These are phyloP conservation scores for Drosophila fulvimacula DNA, from an alignment of 2,888 invertebrate genomes.

Conservation along the genomic window DNA sequence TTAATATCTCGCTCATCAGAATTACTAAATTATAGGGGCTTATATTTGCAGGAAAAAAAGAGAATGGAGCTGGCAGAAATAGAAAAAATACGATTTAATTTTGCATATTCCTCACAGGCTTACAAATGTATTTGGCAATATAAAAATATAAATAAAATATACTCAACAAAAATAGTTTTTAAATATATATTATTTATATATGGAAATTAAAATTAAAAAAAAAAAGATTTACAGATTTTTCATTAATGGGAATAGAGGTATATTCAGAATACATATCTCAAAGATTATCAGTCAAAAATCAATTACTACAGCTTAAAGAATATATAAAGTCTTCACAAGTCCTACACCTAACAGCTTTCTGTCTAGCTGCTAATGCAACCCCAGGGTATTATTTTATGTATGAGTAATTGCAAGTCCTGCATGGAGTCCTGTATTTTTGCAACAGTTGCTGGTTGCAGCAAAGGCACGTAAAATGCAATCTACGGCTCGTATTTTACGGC, in stretches of 20 bases:
- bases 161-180: too few species aligned
- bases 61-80: too few species aligned
- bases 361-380: slow-evolving; percentile 14
- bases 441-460: slow-evolving; percentile 23
- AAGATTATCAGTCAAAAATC: neutral
- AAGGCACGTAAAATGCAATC: slow-evolving; percentile 60
- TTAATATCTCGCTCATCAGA: too few species aligned
- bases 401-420: slow-evolving; percentile 47
- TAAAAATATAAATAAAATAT: too few species aligned
- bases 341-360: neutral
- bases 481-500: slow-evolving; percentile 44
- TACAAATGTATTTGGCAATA: too few species aligned
- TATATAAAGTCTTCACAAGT: neutral
- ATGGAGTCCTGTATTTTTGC: slow-evolving; percentile 17
- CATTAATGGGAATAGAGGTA: neutral
- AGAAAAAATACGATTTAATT: too few species aligned
- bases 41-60: too few species aligned
- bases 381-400: slow-evolving; percentile 35
- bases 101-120: too few species aligned
- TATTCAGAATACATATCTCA: neutral
- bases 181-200: neutral
- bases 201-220: neutral
- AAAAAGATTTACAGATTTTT: neutral
- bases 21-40: too few species aligned
- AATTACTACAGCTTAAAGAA: neutral